phyloP scores from a whole-genome alignment of 2,888 invertebrate genomes.

The Brachypterus glaber region DNA sequence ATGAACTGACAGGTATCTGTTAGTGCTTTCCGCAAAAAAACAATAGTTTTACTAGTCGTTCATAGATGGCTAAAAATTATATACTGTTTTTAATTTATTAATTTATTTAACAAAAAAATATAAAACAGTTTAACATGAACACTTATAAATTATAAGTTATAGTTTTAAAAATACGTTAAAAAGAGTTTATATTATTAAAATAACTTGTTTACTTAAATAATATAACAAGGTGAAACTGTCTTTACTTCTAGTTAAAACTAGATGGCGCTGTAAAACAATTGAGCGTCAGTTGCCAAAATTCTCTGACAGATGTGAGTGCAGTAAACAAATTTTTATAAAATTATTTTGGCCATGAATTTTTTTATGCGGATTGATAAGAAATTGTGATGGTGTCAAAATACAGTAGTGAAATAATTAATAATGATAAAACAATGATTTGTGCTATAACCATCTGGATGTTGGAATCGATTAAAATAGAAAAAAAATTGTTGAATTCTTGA shows the following conservation, averaged over 20 bases:
- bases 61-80: too few relatives aligned
- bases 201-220: too few relatives aligned
- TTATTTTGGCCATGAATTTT: conserved; percentile 27
- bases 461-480: conserved; percentile 29
- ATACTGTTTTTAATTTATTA: too few relatives aligned
- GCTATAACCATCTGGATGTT: conserved; percentile 27
- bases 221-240: too few relatives aligned
- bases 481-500: conserved; percentile 40
- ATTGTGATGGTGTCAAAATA: conserved; percentile 41
- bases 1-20: too few relatives aligned
- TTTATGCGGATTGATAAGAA: conserved; percentile 34
- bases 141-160: too few relatives aligned
- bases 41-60: too few relatives aligned
- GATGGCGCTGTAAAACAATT: conserved; percentile 15
- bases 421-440: conserved; percentile 38
- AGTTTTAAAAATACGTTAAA: too few relatives aligned
- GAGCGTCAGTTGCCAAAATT: conserved; percentile 18
- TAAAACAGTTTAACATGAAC: too few relatives aligned
- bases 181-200: too few relatives aligned
- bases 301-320: conserved; percentile 27
- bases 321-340: conserved; percentile 16
- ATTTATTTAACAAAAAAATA: too few relatives aligned
- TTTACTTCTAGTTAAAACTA: conserved; percentile 6
- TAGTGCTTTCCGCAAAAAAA: too few relatives aligned
- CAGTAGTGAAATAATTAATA: conserved; percentile 34